Conservation (phyloP, 2,113 vertebrate genomes). For the Cygnus buccinator region DNA sequence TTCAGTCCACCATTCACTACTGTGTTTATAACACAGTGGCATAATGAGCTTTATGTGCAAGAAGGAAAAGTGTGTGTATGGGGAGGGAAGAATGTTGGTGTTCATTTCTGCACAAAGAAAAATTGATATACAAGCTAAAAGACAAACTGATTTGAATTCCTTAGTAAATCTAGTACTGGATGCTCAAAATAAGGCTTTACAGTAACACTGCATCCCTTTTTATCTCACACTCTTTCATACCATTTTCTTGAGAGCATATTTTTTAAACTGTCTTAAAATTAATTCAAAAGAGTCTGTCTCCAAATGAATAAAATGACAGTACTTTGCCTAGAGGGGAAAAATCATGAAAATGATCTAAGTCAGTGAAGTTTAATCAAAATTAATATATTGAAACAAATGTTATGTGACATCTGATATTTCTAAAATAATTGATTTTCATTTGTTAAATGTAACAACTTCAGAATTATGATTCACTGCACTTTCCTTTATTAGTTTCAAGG, state of each 20-base stretch:
- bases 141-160: neutral
- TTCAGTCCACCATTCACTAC: neutral
- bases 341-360: conserved; percentile 21
- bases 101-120: neutral
- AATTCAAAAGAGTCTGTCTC: neutral
- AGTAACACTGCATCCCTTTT: neutral
- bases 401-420: conserved; percentile 32
- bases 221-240: neutral
- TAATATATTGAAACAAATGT: conserved; percentile 35
- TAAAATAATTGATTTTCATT: conserved; percentile 49
- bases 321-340: neutral
- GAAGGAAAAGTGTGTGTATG: neutral
- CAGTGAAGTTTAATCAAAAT: conserved; percentile 13
- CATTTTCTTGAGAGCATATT: neutral
- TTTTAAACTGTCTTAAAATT: neutral
- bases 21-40: neutral
- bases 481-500: neutral
- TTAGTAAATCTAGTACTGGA: neutral
- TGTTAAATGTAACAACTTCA: conserved; percentile 47
- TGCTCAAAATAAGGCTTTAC: neutral
- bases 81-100: neutral
- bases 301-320: neutral
- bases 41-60: neutral
- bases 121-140: neutral
- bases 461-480: neutral